Evolutionary conservation across 2,797 vertebrate species (phyloP), one percentile per base, ranked within the genome.

Genomic region (Premnoplex brunnescens): DNA sequence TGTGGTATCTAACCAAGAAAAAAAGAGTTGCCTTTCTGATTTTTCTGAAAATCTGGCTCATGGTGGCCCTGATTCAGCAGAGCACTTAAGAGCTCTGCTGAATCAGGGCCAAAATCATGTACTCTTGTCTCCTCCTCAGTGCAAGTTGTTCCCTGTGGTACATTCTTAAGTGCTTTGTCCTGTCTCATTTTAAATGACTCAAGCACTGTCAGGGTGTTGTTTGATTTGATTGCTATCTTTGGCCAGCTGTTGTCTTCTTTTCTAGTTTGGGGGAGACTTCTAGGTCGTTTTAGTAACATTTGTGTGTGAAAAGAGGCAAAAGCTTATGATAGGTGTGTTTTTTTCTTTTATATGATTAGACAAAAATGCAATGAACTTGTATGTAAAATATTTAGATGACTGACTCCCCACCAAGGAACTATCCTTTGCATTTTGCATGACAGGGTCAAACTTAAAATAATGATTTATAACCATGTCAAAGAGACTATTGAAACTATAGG

Each of bases 141-240:
- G 95, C 96, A 95, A 92, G 96, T 92, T 96, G 94, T 96, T 97
- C 96, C 84, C 88, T 82, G 46, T 90, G 95, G 94, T 96, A 94
- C 96, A 97, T 96, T 97, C 95, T 97, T 97, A 91, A 95, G 95
- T 95, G 95, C 94, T 97, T 96, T 95, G 96, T 97, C 93, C 95
- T 95, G 95, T 96, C 96, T 97, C 84, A 17, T 95, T 96, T 95
- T 96, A 96, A 97, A 96, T 95, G 90, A 97, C 91, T 97, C 96
- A 96, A 80, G 95, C 78, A 26, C 77, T 93, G 81, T 96, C 93
- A 95, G 96, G 84, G 96, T 97, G 96, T 96, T 97, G 96, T 97
- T 97, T 96, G 96, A 97, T 96, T 96, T 91, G 94, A 95, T 96
- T 96, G 91, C 96, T 97, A 95, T 97, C 95, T 96, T 96, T 96